phyloP scores from a whole-genome alignment of 2,888 invertebrate genomes.

The Entomobrya multifasciata region DNA sequence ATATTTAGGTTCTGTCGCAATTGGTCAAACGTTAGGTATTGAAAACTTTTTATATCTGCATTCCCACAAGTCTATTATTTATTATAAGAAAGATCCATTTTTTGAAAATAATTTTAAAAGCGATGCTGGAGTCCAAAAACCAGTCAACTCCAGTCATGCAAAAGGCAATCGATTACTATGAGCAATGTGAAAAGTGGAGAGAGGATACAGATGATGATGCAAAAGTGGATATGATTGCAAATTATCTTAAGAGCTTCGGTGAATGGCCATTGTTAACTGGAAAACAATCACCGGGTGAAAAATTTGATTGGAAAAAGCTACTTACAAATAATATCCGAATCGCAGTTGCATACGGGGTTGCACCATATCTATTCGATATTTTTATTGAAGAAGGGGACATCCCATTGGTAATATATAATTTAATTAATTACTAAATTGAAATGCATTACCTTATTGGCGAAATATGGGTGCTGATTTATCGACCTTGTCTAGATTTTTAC shows the following conservation, averaged over 20 bases:
- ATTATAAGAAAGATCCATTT: background rate
- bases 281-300: conserved; percentile 40
- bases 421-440: too few relatives aligned
- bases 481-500: conserved; percentile 50
- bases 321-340: conserved; percentile 54
- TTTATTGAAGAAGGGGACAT: conserved; percentile 61
- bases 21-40: conserved; percentile 65
- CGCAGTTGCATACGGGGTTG: conserved; percentile 61
- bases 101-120: background rate
- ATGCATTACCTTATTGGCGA: too few relatives aligned
- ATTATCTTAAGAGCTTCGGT: conserved; percentile 46
- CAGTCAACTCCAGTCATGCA: conserved; percentile 13
- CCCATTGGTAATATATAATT: conserved; percentile 57
- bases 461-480: too few relatives aligned
- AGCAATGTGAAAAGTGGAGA: conserved; percentile 68
- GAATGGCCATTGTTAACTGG: conserved; percentile 64
- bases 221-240: conserved; percentile 45
- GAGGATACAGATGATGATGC: conserved; percentile 3
- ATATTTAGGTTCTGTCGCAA: conserved; percentile 53
- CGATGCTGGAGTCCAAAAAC: conserved; percentile 50
- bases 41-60: background rate
- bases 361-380: conserved; percentile 66
- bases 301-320: conserved; percentile 60
- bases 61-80: background rate
- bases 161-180: conserved; percentile 41